Percentiles rank a stretch among this genome's conserved stretches.
Evolutionary conservation across 1,140 invertebrate species (phyloP).

Genomic region (Zophobas morio): DNA sequence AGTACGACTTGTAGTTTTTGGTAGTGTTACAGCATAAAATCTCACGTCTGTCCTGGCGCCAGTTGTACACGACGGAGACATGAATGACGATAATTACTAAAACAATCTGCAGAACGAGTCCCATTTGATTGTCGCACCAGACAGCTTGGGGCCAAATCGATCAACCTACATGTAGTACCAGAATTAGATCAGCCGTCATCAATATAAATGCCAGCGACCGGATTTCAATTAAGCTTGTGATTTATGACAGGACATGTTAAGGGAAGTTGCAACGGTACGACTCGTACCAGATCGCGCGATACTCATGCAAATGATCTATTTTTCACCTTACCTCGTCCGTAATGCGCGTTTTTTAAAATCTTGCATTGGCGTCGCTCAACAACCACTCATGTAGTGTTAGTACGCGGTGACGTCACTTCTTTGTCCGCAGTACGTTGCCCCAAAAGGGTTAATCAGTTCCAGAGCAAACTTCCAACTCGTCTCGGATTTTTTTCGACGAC

Average conservation of each 20-base stretch:
- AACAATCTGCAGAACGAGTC: neutral
- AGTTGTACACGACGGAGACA: neutral
- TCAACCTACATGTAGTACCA: conserved; percentile 4
- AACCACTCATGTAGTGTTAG: conserved; percentile 8
- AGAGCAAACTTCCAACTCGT: neutral
- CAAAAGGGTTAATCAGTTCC: conserved; percentile 1
- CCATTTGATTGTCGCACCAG: neutral
- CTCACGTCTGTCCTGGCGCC: conserved; percentile 30
- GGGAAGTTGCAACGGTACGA: conserved; percentile 19
- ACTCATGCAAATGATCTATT: conserved; percentile 16
- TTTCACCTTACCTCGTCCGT: conserved; percentile 20
- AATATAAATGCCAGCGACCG: neutral
- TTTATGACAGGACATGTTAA: no score
- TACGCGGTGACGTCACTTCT: conserved; percentile 21
- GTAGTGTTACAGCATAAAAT: neutral
- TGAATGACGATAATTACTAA: neutral
- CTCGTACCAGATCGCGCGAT: conserved; percentile 12
- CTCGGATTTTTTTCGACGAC: neutral
- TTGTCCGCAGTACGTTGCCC: conserved; percentile 20
- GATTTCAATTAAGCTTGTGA: no score
- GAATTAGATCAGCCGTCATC: neutral
- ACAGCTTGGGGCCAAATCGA: neutral
- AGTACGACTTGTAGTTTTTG: conserved; percentile 22
- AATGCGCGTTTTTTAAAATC: neutral
- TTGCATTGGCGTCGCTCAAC: neutral